Evolutionary conservation across 92 coral and sea anemone species (phyloP).

Genomic region (Epizoanthus illoricatus): DNA sequence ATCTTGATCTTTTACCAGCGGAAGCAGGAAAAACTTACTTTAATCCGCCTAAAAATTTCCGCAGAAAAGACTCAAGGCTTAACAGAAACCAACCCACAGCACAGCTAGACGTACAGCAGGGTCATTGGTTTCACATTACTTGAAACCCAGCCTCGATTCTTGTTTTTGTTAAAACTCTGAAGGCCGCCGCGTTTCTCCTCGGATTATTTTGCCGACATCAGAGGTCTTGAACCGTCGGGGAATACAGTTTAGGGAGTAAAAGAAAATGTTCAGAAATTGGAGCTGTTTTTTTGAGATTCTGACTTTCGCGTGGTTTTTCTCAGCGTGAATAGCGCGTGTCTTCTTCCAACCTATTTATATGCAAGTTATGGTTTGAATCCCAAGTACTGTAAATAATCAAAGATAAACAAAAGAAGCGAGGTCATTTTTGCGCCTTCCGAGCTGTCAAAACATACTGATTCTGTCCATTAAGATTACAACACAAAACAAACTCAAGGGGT

Average conservation of each 20-base stretch:
- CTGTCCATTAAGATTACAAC: constrained; percentile 86
- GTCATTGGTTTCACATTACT: constrained; percentile 39
- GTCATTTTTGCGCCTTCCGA: constrained; percentile 70
- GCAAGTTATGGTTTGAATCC: constrained; percentile 58
- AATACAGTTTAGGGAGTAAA: too few species aligned
- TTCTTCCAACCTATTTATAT: constrained; percentile 37
- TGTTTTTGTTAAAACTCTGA: constrained; percentile 25
- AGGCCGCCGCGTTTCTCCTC: constrained; percentile 8
- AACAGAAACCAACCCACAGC: constrained; percentile 31
- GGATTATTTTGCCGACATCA: neutral
- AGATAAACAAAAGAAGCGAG: constrained; percentile 76
- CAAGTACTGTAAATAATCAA: constrained; percentile 57
- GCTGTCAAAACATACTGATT: constrained; percentile 92
- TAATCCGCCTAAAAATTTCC: constrained; percentile 37
- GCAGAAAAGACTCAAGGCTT: constrained; percentile 18
- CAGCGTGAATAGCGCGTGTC: constrained; percentile 31
- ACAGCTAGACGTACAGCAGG: neutral
- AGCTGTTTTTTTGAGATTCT: neutral
- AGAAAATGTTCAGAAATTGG: too few species aligned
- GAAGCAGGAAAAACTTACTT: constrained; percentile 18
- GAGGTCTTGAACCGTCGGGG: neutral
- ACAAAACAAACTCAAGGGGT: constrained; percentile 89
- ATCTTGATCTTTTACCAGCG: constrained; percentile 35
- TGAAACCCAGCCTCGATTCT: neutral
- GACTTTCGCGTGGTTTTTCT: constrained; percentile 37